Base-by-base conservation (phyloP, 2,888 invertebrate species). In the Rhyacophila evoluta region DNA sequence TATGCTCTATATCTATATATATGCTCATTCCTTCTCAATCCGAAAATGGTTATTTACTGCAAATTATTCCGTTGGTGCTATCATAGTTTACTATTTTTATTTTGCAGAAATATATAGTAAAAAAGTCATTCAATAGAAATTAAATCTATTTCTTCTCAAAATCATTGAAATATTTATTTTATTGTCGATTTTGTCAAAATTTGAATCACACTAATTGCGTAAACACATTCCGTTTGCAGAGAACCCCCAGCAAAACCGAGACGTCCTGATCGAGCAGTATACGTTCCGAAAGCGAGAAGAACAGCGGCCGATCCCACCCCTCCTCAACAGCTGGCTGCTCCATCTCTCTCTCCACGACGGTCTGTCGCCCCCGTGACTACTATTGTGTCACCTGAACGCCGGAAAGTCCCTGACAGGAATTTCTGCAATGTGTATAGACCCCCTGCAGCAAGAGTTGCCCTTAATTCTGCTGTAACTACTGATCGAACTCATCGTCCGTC, bases 251-350 rank as follows among this genome's bases (percentile, higher is more conserved):
- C 87, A 69, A 89, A 86, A 83, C 88, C 89, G 68, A 91, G 93
- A 78, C 91, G 95, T 83, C 95, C 95, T 71, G 95, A 95, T 86
- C 92, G 93, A 41, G 94, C 94, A 19, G 93, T 95, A 73, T 95
- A 95, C 89, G 93, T 95, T 81, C 95, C 95, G 80, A 90, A 94
- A 84, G 94, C 93, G 80, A 89, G 93, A 81, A 90, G 93, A 79
- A 55, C 27, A 93, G 81, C 90, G 93, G 79, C 33, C n/a, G 84
- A 85, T 81, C 71, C 29, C 36, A 28, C 70, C 39, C 15, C 41
- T 27, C n/a, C 75, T 37, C 38, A 10, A 15, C 12, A 37, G 37
- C 10, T 6, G 3, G 41, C 71, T 27, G 25, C 55, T 8, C 36
- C 39, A 28, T 19, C 25, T 1, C 8, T 19, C 15, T 27, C 15